phyloP scores from a whole-genome alignment of 2,888 invertebrate genomes.

The Cephus runcator region DNA sequence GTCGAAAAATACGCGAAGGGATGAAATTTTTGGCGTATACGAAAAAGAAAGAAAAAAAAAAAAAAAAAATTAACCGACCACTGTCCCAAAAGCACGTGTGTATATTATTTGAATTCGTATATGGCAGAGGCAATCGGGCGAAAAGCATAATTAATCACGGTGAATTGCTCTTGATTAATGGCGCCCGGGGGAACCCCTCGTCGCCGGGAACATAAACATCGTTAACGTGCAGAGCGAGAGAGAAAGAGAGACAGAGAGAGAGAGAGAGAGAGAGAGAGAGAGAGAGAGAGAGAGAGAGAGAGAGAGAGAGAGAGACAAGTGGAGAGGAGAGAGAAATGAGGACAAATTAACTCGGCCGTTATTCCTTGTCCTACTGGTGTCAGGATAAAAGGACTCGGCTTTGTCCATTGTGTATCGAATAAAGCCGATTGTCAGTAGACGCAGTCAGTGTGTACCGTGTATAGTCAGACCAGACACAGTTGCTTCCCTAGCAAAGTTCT shows the following conservation, averaged over 20 bases:
- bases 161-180: constrained; percentile 57
- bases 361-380: background rate
- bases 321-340: background rate
- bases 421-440: background rate
- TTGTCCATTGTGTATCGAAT: background rate
- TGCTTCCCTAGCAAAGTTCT: background rate
- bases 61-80: background rate
- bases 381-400: background rate
- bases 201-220: constrained; percentile 41
- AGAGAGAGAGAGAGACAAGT: background rate
- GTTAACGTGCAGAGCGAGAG: constrained; percentile 33
- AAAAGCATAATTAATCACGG: constrained; percentile 59
- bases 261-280: background rate
- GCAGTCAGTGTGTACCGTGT: background rate
- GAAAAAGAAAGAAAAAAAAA: too few species aligned
- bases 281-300: background rate
- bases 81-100: background rate
- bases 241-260: background rate
- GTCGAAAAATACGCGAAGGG: background rate
- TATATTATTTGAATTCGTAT: constrained; percentile 11
- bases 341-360: constrained; percentile 4
- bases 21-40: background rate
- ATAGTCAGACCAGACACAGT: background rate
- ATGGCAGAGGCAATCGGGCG: constrained; percentile 51
- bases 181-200: constrained; percentile 36